phyloP scores from a whole-genome alignment of 2,888 invertebrate species.

The Syrphus vitripennis region DNA sequence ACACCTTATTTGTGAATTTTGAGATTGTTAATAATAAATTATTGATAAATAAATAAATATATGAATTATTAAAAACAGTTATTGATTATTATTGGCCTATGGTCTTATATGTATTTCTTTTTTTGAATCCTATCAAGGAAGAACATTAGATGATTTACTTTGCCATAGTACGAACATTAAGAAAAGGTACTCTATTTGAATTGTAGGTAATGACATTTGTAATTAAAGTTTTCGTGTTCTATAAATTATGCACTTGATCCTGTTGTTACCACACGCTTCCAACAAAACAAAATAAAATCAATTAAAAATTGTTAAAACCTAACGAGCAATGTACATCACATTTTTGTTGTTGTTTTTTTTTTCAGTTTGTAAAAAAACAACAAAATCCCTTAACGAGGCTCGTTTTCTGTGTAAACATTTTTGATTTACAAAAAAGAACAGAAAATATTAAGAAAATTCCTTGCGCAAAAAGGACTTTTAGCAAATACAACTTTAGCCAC shows the following conservation, averaged over 20 bases:
- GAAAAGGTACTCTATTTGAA: not conserved
- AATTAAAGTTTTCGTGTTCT: not conserved
- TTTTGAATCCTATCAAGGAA: no score
- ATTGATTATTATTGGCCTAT: no score
- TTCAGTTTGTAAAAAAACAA: not conserved
- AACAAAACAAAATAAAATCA: not conserved
- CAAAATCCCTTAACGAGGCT: not conserved
- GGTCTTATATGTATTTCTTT: no score
- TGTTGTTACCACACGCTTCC: not conserved
- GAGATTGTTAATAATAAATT: no score
- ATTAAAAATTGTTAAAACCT: not conserved
- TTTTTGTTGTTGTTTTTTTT: not conserved
- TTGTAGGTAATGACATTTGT: not conserved
- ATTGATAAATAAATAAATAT: no score
- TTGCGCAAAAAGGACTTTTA: constrained; percentile 6
- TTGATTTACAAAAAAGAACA: not conserved
- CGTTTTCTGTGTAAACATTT: not conserved
- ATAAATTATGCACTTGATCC: not conserved
- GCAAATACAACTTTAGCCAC: constrained; percentile 28
- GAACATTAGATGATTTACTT: no score
- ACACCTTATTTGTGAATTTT: no score
- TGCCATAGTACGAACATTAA: not conserved
- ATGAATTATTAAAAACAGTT: no score
- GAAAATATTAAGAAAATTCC: not conserved
- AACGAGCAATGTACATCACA: constrained; percentile 1